phyloP scores from a whole-genome alignment of 2,797 vertebrate genomes.

The Discoglossus pictus region DNA sequence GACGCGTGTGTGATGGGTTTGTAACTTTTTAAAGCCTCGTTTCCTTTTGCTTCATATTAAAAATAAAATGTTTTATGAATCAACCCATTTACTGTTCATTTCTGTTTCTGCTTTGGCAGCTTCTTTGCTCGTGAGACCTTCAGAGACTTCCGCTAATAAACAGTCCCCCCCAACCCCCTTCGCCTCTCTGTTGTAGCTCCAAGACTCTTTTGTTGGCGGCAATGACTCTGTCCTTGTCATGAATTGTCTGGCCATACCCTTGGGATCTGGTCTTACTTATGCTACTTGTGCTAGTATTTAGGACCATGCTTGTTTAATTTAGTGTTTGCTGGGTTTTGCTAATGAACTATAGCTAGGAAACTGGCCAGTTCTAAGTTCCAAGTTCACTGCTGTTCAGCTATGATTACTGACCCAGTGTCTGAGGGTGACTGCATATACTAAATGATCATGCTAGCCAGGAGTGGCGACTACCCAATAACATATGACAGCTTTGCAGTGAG shows the following conservation, averaged over 20 bases:
- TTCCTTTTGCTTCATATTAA: slow-evolving; percentile 49
- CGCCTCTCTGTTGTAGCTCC: not conserved
- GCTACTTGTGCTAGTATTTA: too few relatives aligned
- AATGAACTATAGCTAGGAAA: too few relatives aligned
- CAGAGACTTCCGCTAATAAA: not conserved
- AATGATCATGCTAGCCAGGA: too few relatives aligned
- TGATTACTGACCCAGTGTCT: not conserved
- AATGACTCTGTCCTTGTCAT: not conserved
- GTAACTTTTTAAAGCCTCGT: slow-evolving; percentile 25
- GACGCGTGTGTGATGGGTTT: slow-evolving; percentile 23
- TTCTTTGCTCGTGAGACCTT: slow-evolving; percentile 6
- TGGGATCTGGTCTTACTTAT: too few relatives aligned
- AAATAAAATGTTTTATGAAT: slow-evolving; percentile 37
- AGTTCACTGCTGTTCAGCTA: not conserved
- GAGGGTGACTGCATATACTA: too few relatives aligned
- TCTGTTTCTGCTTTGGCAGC: slow-evolving; percentile 25
- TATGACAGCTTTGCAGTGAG: too few relatives aligned
- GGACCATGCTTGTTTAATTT: too few relatives aligned
- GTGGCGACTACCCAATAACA: too few relatives aligned
- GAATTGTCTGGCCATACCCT: not conserved
- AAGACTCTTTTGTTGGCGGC: not conserved
- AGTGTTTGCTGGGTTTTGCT: too few relatives aligned
- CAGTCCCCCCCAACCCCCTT: not conserved
- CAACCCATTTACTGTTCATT: slow-evolving; percentile 38
- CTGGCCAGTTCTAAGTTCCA: too few relatives aligned